phyloP scores from a whole-genome alignment of 2,113 vertebrate genomes.

The Callaeas wilsoni region DNA sequence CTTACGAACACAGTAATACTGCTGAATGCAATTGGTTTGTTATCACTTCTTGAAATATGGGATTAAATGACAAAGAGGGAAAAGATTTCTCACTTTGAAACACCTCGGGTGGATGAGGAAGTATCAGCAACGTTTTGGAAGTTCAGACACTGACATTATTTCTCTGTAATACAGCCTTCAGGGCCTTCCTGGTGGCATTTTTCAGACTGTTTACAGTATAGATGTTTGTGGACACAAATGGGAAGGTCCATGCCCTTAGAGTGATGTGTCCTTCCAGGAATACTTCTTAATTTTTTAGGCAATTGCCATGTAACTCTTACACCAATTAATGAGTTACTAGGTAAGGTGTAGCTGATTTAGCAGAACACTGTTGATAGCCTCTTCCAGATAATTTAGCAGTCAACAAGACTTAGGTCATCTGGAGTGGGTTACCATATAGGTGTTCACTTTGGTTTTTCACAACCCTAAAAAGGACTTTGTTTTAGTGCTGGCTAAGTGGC shows the following conservation, averaged over 20 bases:
- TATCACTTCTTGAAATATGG: background rate
- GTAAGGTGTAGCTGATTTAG: background rate
- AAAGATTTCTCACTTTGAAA: background rate
- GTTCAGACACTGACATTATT: background rate
- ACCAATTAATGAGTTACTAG: background rate
- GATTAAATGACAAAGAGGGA: background rate
- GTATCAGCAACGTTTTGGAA: background rate
- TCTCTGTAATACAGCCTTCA: background rate
- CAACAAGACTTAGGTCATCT: background rate
- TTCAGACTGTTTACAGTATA: background rate
- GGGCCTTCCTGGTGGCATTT: background rate
- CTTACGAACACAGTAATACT: background rate
- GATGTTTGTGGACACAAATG: background rate
- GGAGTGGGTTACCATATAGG: background rate
- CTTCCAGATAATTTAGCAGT: background rate
- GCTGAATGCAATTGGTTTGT: background rate
- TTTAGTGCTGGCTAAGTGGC: background rate
- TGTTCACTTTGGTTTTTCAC: background rate
- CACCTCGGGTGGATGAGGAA: background rate
- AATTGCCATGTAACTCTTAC: background rate
- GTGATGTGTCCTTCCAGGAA: background rate
- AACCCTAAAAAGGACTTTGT: background rate
- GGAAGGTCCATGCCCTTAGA: background rate
- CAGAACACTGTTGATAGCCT: background rate
- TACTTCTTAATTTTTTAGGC: background rate